Evolutionary conservation across 2,113 vertebrate species (phyloP).

Genomic region (Terrapene triunguis): DNA sequence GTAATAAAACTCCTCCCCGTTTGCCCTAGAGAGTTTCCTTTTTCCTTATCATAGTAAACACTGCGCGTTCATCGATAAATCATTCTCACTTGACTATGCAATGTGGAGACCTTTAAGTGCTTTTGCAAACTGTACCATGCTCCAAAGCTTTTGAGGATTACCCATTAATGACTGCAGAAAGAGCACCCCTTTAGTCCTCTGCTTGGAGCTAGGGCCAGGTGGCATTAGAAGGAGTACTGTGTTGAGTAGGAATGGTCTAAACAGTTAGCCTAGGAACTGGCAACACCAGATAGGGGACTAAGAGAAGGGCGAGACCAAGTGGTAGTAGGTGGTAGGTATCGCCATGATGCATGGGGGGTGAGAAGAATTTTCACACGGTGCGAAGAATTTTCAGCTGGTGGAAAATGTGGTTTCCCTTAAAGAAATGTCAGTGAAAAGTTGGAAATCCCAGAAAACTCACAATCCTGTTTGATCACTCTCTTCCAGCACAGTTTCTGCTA

Average conservation of each 20-base stretch:
- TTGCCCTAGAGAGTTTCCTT: not conserved
- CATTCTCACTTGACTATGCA: not conserved
- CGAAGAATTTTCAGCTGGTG: not conserved
- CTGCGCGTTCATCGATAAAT: not conserved
- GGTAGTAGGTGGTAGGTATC: not conserved
- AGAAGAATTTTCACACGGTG: too few species aligned
- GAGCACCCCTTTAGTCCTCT: not conserved
- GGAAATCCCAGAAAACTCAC: not conserved
- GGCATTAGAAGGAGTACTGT: not conserved
- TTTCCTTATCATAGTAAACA: not conserved
- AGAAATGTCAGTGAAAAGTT: not conserved
- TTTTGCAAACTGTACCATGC: not conserved
- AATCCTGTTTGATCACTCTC: not conserved
- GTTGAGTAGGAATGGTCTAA: not conserved
- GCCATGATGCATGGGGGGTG: not conserved
- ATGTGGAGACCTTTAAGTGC: fast-evolving
- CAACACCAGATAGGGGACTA: not conserved
- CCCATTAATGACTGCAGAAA: fast-evolving
- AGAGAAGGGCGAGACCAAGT: not conserved
- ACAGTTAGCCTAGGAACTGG: not conserved
- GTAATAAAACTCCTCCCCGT: not conserved
- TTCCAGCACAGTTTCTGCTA: not conserved
- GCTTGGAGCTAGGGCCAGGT: not conserved
- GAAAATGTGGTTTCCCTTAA: not conserved
- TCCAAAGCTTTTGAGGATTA: not conserved